Evolutionary conservation across 2,113 vertebrate genomes (phyloP), one percentile per base, ranked within the genome.

Genomic region (Leuciscus idus): DNA sequence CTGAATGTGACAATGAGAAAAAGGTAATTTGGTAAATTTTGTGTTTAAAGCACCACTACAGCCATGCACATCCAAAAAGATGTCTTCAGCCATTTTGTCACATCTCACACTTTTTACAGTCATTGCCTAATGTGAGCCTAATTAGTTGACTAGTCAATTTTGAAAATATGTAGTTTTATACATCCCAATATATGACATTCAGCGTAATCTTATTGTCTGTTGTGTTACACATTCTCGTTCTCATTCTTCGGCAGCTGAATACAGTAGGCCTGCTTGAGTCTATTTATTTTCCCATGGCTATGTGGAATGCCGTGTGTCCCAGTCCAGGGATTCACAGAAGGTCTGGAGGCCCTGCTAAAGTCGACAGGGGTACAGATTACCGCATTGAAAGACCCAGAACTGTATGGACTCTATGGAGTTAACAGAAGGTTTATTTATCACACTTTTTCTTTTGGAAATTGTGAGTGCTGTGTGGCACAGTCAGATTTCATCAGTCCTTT

Each of bases 241-340:
- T 55, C 11, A 36, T 70, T 83, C 28, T n/a, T 52, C 55, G 81
- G 64, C 81, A 55, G 11, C 26, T 50, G 21, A 83, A 50, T 39
- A 33, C 26, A 83, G 81, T 83, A 52, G 81, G 28, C 26, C 10
- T n/a, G 17, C 62, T 64, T 70, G 46, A 52, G 46, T 52, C 46
- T 83, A 70, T 83, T 83, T 83, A n/a, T 70, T 70, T 83, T 70
- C 28, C 64, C 81, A 55, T 55, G 64, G 64, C 26, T 52, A 70
- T 83, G 62, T 55, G 81, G 81, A 70, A 83, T 83, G 26, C 46
- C 8, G 2, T 50, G 81, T 36, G 64, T 83, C 28, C 81, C 43
- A 30, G 80, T 4, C 46, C 81, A 52, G 43, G 62, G 43, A 70
- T 81, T 64, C 39, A 17, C n/a, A 46, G 28, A 82, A 70, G 17